phyloP scores from a whole-genome alignment of 2,113 vertebrate species.

The Sylvietta virens region DNA sequence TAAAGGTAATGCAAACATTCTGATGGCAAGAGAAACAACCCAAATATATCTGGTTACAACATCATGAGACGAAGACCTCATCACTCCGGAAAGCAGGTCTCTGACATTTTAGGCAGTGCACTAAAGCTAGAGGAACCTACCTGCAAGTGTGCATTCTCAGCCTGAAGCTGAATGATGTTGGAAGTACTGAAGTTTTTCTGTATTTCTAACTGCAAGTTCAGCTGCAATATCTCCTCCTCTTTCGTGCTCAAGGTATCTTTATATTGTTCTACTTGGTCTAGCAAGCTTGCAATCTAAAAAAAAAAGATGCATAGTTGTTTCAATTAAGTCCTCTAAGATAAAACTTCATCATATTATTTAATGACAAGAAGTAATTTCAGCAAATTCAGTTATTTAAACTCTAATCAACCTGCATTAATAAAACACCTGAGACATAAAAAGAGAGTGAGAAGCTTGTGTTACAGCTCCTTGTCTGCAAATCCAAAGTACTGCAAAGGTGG shows the following conservation, averaged over 20 bases:
- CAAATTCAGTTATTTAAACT: not conserved
- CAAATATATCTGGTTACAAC: not conserved
- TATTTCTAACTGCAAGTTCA: conserved; percentile 77
- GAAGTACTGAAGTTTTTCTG: conserved; percentile 59
- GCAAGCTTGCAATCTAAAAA: conserved; percentile 74
- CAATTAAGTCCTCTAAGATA: not conserved
- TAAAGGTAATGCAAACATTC: not conserved
- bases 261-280: conserved; percentile 75
- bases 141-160: conserved; percentile 73
- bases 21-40: not conserved
- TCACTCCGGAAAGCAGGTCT: not conserved
- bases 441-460: not conserved
- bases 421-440: not conserved
- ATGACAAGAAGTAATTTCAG: not conserved
- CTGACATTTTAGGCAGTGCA: not conserved
- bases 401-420: not conserved
- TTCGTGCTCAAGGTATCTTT: conserved; percentile 76
- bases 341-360: not conserved
- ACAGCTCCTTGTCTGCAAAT: not conserved
- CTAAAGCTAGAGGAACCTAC: conserved; percentile 55
- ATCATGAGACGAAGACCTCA: not conserved
- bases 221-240: conserved; percentile 76
- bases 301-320: not conserved
- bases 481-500: not conserved
- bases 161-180: conserved; percentile 69